These are phyloP conservation scores for Eptatretus burgeri DNA, from an alignment of 2,113 vertebrate genomes.

Conservation along the genomic window DNA sequence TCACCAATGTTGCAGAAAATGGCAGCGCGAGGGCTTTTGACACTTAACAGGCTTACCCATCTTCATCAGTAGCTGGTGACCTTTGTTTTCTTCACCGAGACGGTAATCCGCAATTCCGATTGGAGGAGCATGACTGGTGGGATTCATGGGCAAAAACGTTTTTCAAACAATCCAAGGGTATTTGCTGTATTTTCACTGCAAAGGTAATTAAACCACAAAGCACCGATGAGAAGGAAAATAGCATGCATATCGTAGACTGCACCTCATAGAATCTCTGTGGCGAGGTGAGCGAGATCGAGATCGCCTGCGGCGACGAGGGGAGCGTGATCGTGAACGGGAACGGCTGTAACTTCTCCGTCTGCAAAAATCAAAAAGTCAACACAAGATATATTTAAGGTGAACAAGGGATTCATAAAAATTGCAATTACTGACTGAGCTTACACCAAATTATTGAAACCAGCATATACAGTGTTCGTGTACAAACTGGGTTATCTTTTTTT, in stretches of 20 bases:
- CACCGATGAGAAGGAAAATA: not conserved
- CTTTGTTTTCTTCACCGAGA: slow-evolving; percentile 90
- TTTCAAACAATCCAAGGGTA: too few relatives aligned
- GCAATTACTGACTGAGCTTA: too few relatives aligned
- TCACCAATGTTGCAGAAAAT: too few relatives aligned
- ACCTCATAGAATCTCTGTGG: slow-evolving; percentile 21
- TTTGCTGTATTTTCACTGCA: not conserved
- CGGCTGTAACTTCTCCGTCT: slow-evolving; percentile 10
- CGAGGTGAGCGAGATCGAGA: slow-evolving; percentile 64
- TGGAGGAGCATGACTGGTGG: too few relatives aligned
- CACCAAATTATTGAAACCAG: too few relatives aligned
- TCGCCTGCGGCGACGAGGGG: slow-evolving; percentile 12
- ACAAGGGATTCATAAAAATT: too few relatives aligned
- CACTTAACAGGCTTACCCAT: slow-evolving; percentile 25
- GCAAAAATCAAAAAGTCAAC: not conserved
- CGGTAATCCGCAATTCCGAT: slow-evolving; percentile 20
- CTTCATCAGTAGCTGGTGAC: slow-evolving; percentile 46
- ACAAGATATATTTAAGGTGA: not conserved
- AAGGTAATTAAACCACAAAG: not conserved
- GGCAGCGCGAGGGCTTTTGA: too few relatives aligned
- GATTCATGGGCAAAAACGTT: too few relatives aligned
- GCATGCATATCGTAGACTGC: not conserved
- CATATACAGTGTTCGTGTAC: too few relatives aligned
- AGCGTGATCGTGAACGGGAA: slow-evolving; percentile 25
- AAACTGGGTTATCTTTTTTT: too few relatives aligned